These are phyloP conservation scores for Achroia grisella DNA, from an alignment of 1,140 invertebrate species.

Conservation along the genomic window DNA sequence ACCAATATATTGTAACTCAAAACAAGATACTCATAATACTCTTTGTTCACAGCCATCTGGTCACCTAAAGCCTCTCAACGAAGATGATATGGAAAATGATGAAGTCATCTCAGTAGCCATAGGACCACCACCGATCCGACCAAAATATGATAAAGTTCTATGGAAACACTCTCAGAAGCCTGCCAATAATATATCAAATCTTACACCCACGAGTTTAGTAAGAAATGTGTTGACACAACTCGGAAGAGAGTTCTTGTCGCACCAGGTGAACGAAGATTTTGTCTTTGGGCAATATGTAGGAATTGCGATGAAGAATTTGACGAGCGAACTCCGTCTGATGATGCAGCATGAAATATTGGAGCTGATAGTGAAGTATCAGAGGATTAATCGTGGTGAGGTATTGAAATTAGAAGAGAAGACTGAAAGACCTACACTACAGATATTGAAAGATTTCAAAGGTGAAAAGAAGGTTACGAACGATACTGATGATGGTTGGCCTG, in stretches of 20 bases:
- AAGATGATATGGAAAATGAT: slow-evolving; percentile 59
- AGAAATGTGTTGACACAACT: slow-evolving; percentile 46
- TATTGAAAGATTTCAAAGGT: slow-evolving; percentile 17
- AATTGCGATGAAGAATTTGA: slow-evolving; percentile 49
- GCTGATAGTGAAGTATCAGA: slow-evolving; percentile 51
- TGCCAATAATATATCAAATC: slow-evolving; percentile 5
- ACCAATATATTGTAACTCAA: too few species aligned
- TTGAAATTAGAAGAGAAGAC: slow-evolving; percentile 23
- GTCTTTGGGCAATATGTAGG: slow-evolving; percentile 60
- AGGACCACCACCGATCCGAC: slow-evolving; percentile 42
- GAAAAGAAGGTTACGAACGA: slow-evolving; percentile 26
- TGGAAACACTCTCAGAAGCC: slow-evolving; percentile 25
- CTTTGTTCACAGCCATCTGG: slow-evolving; percentile 43
- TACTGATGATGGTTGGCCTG: slow-evolving; percentile 44
- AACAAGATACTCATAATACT: not conserved
- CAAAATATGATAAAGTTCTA: slow-evolving; percentile 40
- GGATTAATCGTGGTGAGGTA: slow-evolving; percentile 22
- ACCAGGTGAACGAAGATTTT: slow-evolving; percentile 55
- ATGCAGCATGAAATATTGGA: slow-evolving; percentile 61
- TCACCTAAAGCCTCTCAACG: slow-evolving; percentile 43
- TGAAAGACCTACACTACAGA: not conserved
- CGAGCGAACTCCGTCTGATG: slow-evolving; percentile 30
- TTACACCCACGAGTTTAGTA: slow-evolving; percentile 25
- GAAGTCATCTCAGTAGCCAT: slow-evolving; percentile 58
- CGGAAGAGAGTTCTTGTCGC: slow-evolving; percentile 45